Conservation (phyloP, 2,113 vertebrate species). For the Cavia aperea region DNA sequence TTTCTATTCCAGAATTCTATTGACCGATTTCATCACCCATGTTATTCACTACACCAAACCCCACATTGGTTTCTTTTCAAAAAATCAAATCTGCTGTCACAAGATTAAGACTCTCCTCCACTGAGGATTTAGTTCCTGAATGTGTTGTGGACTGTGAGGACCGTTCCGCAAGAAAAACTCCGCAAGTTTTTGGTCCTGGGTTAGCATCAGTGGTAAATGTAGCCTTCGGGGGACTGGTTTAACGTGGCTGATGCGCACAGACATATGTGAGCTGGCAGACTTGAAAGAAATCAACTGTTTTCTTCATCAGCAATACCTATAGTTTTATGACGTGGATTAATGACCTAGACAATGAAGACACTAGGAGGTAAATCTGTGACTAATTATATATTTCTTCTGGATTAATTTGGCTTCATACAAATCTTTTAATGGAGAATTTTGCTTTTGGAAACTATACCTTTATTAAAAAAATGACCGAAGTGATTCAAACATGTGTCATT, state of each 20-base stretch:
- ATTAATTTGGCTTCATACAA: neutral
- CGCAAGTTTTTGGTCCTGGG: neutral
- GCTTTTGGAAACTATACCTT: neutral
- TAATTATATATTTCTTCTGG: neutral
- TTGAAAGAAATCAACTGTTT: neutral
- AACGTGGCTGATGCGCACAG: neutral
- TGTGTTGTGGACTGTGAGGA: neutral
- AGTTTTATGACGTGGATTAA: neutral
- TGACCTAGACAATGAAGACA: neutral
- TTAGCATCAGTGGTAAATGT: neutral
- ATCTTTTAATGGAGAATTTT: conserved; percentile 20
- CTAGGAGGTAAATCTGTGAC: neutral
- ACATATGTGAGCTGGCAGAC: neutral
- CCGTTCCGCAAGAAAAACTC: neutral
- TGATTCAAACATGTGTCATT: neutral
- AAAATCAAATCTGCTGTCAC: conserved; percentile 29
- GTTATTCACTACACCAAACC: neutral
- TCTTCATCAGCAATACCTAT: neutral
- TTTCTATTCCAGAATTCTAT: conserved; percentile 4
- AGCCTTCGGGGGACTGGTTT: neutral
- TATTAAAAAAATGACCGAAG: neutral
- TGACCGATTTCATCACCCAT: neutral
- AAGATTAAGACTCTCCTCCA: conserved; percentile 14
- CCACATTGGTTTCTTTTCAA: conserved; percentile 22
- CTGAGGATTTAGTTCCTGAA: neutral